These are phyloP conservation scores for Paelopatides confundens DNA, from an alignment of 53 echinoderm and acorn worm genomes.

Conservation along the genomic window DNA sequence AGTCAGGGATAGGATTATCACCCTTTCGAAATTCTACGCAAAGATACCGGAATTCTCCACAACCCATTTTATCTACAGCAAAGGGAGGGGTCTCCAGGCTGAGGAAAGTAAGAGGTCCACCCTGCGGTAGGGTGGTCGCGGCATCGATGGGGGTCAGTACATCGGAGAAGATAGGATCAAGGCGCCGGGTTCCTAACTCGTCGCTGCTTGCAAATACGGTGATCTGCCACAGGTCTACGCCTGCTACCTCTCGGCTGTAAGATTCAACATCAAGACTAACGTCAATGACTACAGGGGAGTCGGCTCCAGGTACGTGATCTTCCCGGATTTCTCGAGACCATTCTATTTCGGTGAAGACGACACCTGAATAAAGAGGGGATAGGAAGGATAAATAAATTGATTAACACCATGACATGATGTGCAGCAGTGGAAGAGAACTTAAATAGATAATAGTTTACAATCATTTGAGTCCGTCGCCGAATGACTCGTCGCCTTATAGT, in stretches of 20 bases:
- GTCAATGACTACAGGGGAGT: constrained; percentile 19
- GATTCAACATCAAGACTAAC: constrained; percentile 32
- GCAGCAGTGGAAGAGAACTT: too few species aligned
- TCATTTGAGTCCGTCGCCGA: too few species aligned
- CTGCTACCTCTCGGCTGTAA: constrained; percentile 32
- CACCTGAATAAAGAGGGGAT: not conserved
- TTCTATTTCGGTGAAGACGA: not conserved
- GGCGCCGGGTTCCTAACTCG: constrained; percentile 13
- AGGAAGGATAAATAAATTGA: too few species aligned
- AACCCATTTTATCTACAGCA: constrained; percentile 44
- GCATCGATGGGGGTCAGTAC: constrained; percentile 40
- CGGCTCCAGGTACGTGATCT: constrained; percentile 30
- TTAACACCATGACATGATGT: too few species aligned
- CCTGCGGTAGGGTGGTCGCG: constrained; percentile 19
- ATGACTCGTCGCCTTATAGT: too few species aligned
- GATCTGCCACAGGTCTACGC: constrained; percentile 42
- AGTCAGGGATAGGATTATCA: constrained; percentile 40
- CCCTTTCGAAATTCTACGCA: constrained; percentile 47
- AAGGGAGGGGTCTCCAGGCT: constrained; percentile 39
- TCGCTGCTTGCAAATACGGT: constrained; percentile 44
- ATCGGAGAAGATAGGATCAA: constrained; percentile 8
- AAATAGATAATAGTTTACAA: too few species aligned
- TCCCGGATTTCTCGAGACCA: constrained; percentile 45
- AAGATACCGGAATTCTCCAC: constrained; percentile 42
- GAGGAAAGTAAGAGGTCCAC: constrained; percentile 33